Evolutionary conservation across 2,797 vertebrate species (phyloP).

Genomic region (Falco berigora): DNA sequence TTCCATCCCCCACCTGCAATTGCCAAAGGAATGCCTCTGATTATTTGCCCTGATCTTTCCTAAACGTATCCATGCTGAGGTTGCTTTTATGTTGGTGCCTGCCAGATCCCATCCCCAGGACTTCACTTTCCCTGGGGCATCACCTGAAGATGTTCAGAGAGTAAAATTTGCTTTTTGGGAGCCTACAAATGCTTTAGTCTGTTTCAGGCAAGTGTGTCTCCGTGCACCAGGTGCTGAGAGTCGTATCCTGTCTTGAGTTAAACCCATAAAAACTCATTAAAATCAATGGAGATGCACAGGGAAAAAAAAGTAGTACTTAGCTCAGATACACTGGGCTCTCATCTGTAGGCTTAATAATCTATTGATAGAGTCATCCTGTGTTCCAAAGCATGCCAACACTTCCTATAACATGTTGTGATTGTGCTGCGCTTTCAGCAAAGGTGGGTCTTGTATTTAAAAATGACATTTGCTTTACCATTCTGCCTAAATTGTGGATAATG

Average conservation of each 20-base stretch:
- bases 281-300: not conserved
- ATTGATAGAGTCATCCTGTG: constrained; percentile 43
- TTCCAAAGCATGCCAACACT: constrained; percentile 50
- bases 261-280: not conserved
- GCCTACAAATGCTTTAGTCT: not conserved
- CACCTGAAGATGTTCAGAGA: not conserved
- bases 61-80: not conserved
- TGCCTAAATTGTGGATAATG: constrained; percentile 59
- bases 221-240: not conserved
- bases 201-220: not conserved
- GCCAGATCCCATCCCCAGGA: not conserved
- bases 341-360: constrained; percentile 30
- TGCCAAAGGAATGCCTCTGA: not conserved
- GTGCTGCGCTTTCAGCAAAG: constrained; percentile 13
- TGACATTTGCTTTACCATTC: constrained; percentile 70
- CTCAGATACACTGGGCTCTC: not conserved
- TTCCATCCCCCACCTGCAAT: not conserved
- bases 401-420: constrained; percentile 48
- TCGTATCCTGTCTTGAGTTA: not conserved
- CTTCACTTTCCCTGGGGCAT: not conserved
- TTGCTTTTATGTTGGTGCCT: not conserved
- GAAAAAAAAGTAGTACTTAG: not conserved
- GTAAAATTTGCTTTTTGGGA: not conserved
- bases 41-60: not conserved
- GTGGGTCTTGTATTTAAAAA: constrained; percentile 52